These are phyloP conservation scores for Limnothrissa miodon DNA, from an alignment of 2,113 vertebrate genomes.

Conservation along the genomic window DNA sequence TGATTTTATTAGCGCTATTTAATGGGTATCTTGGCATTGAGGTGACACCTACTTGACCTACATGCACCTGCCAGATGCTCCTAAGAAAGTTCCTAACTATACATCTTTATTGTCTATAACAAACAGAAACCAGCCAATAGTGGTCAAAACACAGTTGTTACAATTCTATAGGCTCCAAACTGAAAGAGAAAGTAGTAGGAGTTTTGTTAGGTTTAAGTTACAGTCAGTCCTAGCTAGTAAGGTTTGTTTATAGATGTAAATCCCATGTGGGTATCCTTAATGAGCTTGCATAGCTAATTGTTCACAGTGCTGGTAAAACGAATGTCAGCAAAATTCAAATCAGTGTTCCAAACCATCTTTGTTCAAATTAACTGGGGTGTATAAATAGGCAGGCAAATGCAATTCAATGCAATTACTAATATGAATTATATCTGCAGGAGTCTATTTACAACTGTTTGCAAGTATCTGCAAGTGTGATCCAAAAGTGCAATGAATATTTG, in stretches of 20 bases:
- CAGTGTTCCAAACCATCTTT: too few species aligned
- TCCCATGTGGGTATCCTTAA: not conserved
- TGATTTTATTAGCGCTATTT: not conserved
- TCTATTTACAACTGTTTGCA: not conserved
- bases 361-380: not conserved
- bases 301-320: not conserved
- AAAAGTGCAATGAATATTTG: not conserved
- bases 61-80: not conserved
- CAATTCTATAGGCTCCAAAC: not conserved
- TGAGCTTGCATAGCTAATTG: not conserved
- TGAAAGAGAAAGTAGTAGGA: not conserved
- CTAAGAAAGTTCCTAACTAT: not conserved
- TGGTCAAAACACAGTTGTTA: too few species aligned
- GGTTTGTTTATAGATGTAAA: not conserved
- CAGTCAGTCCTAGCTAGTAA: not conserved
- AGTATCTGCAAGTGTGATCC: not conserved
- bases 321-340: conserved; percentile 16
- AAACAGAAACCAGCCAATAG: not conserved
- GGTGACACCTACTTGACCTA: not conserved
- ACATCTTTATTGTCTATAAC: not conserved
- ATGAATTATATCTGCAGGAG: not conserved
- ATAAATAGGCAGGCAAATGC: not conserved
- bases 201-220: not conserved
- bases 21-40: not conserved
- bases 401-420: not conserved